Evolutionary conservation across 2,888 invertebrate species (phyloP).

Genomic region (Cyclophora albipunctata): DNA sequence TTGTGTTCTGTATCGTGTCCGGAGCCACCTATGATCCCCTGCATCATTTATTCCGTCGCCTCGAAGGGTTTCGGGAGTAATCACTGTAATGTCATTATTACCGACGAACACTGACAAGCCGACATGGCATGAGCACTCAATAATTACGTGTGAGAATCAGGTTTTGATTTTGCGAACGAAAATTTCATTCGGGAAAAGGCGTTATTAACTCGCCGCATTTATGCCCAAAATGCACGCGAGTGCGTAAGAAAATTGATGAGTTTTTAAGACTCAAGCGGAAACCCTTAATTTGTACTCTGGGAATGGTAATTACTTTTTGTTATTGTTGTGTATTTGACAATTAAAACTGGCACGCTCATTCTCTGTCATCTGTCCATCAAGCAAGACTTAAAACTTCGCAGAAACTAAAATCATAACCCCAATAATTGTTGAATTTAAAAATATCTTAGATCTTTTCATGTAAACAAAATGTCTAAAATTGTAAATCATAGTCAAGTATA

Average conservation of each 20-base stretch:
- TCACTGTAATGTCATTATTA: constrained; percentile 26
- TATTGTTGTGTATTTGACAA: no score
- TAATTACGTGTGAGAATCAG: constrained; percentile 20
- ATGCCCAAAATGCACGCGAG: neutral
- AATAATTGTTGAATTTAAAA: no score
- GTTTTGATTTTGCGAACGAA: constrained; percentile 21
- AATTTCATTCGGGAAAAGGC: constrained; percentile 10
- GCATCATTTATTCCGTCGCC: constrained; percentile 38
- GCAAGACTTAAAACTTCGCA: no score
- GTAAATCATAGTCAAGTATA: no score
- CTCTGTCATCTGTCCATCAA: no score
- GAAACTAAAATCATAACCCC: no score
- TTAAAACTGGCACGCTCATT: no score
- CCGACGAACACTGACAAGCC: constrained; percentile 13
- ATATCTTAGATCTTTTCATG: no score
- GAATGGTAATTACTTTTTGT: no score
- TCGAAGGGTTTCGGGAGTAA: constrained; percentile 18
- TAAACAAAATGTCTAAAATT: no score
- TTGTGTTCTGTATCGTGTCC: no score
- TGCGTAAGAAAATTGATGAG: neutral
- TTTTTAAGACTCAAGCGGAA: neutral
- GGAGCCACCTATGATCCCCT: constrained; percentile 35
- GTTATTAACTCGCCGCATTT: constrained; percentile 11
- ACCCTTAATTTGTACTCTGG: no score
- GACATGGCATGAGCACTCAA: constrained; percentile 12